Base-by-base conservation (phyloP, 2,113 vertebrate genomes). In the Acrocephalus kingi region DNA sequence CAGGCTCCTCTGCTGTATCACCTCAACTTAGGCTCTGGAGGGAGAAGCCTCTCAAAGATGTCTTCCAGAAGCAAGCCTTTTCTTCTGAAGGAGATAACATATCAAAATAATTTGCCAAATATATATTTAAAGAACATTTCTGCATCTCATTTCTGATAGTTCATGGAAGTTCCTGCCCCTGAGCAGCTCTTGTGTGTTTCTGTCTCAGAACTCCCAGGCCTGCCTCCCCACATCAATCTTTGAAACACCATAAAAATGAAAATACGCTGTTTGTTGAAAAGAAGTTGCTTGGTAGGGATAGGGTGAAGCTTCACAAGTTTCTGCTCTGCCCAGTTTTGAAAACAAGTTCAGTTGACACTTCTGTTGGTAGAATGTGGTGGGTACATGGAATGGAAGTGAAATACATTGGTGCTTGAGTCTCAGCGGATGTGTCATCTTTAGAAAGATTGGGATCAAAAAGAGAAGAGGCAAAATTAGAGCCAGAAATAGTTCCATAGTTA, bases 181-280 rank as follows among this genome's bases (percentile, higher is more conserved):
- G 35, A 74, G 46, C 37, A 80, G 23, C 13, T 88, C 10, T 67
- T 5, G 0, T 13, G 7, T 20, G 13, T 54, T 74, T 74, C 37
- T 23, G 13, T 62, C 19, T 85, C 1, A 3, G n/a, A 23, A 22
- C 33, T 31, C 37, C 31, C 16, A 41, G 20, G 21, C 6, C 16
- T 81, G 52, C 27, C 48, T 41, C 61, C 39, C 52, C 31, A 74
- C 39, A 18, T 64, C 35, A 28, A 21, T 33, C 23, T 35, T 49
- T 52, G 81, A 93, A 83, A 33, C 22, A 43, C 9, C 8, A 9
- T 27, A 16, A 15, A 41, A 73, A 49, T 31, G 11, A 61, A 81
- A 64, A 54, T 30, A 33, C 0, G 1, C 5, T 45, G 4, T 35
- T 4, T 1, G 21, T 49, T 46, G 37, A 41, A 64, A 54, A 66